Percentiles rank a stretch among this genome's conserved stretches.
Conservation (phyloP, 2,113 vertebrate genomes). For the Todiramphus chloris region DNA sequence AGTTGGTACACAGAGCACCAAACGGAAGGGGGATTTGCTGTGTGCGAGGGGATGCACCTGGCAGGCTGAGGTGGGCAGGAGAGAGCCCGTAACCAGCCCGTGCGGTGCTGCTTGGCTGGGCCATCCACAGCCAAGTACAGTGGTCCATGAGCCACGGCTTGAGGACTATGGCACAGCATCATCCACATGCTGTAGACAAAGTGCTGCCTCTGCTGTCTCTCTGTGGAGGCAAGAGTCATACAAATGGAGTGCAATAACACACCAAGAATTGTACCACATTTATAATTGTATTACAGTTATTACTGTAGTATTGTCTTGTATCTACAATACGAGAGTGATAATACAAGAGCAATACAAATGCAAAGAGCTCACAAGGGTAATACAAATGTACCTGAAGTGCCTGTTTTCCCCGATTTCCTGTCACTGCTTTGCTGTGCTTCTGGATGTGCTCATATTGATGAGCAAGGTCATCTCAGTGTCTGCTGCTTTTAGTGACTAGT, state of each 20-base stretch:
- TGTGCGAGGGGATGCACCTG: background rate
- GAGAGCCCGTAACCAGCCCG: background rate
- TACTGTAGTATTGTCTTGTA: no score
- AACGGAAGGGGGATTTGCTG: background rate
- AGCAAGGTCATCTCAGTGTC: background rate
- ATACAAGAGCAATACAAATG: no score
- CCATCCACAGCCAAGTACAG: fast-evolving
- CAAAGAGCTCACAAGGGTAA: background rate
- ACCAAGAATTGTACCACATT: no score
- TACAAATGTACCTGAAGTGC: background rate
- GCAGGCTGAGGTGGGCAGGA: background rate
- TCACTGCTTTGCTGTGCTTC: background rate
- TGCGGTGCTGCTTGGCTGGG: background rate
- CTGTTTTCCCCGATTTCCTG: background rate
- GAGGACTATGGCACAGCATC: background rate
- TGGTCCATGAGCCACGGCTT: fast-evolving
- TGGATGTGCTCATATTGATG: background rate
- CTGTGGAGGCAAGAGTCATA: background rate
- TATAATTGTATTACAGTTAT: no score
- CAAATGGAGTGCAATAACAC: no score
- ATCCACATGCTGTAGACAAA: no score
- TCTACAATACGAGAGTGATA: background rate
- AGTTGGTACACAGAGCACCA: background rate
- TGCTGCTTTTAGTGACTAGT: background rate
- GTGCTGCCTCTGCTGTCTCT: background rate